Evolutionary conservation across 1,140 invertebrate genomes (phyloP).

Genomic region (Parapsyche elsis): DNA sequence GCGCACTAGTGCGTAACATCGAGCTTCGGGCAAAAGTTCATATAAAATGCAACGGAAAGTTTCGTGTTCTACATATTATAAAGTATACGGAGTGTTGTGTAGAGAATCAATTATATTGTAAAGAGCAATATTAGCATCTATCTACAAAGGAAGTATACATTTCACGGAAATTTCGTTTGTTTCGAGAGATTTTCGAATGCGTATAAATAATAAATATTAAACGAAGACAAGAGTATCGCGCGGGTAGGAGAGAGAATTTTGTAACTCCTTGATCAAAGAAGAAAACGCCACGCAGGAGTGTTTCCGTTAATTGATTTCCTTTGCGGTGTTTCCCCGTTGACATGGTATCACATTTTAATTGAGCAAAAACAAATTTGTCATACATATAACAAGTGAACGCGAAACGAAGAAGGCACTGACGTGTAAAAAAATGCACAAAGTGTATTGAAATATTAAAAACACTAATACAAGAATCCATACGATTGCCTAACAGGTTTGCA

Average conservation of each 20-base stretch:
- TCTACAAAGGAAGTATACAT: no score
- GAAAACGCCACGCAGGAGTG: conserved; percentile 2
- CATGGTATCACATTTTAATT: neutral
- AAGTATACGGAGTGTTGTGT: no score
- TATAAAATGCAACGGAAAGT: neutral
- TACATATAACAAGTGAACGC: neutral
- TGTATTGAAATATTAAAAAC: no score
- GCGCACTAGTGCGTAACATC: neutral
- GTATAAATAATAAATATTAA: neutral
- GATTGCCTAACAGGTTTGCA: no score
- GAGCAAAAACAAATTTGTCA: neutral
- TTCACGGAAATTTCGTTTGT: no score
- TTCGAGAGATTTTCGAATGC: no score
- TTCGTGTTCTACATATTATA: no score
- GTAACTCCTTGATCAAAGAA: neutral
- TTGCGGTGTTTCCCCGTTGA: neutral
- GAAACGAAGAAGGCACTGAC: neutral
- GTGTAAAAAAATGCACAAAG: no score
- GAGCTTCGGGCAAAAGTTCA: neutral
- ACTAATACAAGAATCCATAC: no score
- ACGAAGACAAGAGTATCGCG: neutral
- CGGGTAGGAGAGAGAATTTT: neutral
- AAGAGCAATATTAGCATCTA: no score
- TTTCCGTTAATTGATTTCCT: conserved; percentile 12
- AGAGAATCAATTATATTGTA: no score